Evolutionary conservation across 1,140 invertebrate genomes (phyloP).

Genomic region (Dufourea novaeangliae): DNA sequence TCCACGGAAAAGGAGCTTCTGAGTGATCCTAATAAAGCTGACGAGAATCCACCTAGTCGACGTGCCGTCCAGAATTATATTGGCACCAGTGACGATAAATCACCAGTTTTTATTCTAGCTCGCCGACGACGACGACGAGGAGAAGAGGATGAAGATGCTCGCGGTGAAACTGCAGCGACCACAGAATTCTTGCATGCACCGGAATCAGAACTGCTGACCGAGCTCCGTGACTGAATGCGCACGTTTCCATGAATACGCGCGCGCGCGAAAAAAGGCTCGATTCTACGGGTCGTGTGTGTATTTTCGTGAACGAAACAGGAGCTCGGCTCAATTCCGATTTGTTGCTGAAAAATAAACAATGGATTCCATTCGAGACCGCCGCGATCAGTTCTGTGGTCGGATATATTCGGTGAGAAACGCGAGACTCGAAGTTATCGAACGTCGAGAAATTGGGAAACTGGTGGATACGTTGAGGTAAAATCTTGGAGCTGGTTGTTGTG

Average conservation of each 20-base stretch:
- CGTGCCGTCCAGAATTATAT: conserved; percentile 63
- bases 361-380: not conserved
- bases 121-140: conserved; percentile 11
- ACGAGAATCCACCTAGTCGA: not conserved
- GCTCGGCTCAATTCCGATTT: conserved; percentile 61
- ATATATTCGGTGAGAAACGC: conserved; percentile 1
- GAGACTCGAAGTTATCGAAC: not conserved
- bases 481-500: too few species aligned
- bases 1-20: not conserved
- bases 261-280: not conserved
- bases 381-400: conserved; percentile 45
- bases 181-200: conserved; percentile 70
- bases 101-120: conserved; percentile 68
- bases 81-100: conserved; percentile 63
- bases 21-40: conserved; percentile 45
- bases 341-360: conserved; percentile 51
- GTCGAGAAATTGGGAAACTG: too few species aligned
- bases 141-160: conserved; percentile 62
- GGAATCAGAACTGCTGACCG: conserved; percentile 71
- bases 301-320: conserved; percentile 33
- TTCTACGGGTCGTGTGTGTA: not conserved
- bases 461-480: too few species aligned
- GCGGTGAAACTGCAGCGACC: conserved; percentile 69
- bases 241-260: conserved; percentile 17
- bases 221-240: conserved; percentile 64